Evolutionary conservation across 2,888 invertebrate genomes (phyloP).

Genomic region (Sarcophaga variegata): DNA sequence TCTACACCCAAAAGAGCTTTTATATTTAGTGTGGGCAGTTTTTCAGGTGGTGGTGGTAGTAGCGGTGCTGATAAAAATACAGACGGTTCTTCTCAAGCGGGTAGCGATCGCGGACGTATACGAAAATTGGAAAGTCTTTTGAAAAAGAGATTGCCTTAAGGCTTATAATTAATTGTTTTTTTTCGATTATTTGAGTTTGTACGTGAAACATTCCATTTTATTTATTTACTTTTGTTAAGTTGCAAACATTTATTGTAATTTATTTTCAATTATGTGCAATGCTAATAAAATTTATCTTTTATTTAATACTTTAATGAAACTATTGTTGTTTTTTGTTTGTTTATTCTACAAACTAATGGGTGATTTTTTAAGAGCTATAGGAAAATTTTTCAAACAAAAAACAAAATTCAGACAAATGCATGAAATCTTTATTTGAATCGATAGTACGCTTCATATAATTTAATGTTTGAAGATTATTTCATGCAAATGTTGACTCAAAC

Average conservation of each 20-base stretch:
- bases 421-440: too few species aligned
- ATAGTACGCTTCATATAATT: too few species aligned
- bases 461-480: too few species aligned
- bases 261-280: constrained; percentile 48
- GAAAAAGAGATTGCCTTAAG: constrained; percentile 83
- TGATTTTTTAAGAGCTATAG: too few species aligned
- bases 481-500: too few species aligned
- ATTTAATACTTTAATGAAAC: background rate
- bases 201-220: constrained; percentile 57
- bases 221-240: constrained; percentile 40
- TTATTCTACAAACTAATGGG: background rate
- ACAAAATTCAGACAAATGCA: too few species aligned
- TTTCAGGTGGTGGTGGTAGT: constrained; percentile 75
- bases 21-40: constrained; percentile 79
- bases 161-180: constrained; percentile 4
- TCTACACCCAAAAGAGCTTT: constrained; percentile 79
- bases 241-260: constrained; percentile 25
- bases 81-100: constrained; percentile 74
- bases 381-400: too few species aligned
- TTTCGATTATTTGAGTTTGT: constrained; percentile 8
- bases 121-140: constrained; percentile 84
- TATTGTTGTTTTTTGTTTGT: background rate
- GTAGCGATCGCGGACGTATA: constrained; percentile 82
- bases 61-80: constrained; percentile 74
- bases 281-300: constrained; percentile 19